Evolutionary conservation across 2,888 invertebrate genomes (phyloP).

Genomic region (Lapara coniferarum): DNA sequence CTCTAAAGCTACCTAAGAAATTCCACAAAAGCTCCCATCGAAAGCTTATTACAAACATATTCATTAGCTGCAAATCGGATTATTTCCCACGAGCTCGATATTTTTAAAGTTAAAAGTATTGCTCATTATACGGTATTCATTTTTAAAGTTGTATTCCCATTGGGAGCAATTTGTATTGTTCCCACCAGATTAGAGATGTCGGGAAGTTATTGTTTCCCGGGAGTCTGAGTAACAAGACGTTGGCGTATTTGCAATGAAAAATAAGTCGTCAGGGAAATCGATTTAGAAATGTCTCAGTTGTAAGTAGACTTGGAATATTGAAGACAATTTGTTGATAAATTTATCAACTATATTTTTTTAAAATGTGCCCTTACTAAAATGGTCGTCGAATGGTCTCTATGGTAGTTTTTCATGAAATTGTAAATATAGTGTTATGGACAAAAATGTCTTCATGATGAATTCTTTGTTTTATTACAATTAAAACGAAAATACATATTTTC

Average conservation of each 20-base stretch:
- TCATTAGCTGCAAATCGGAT: slow-evolving; percentile 14
- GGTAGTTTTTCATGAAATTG: not conserved
- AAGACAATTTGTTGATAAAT: not conserved
- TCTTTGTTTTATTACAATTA: too few species aligned
- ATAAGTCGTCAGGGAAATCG: not conserved
- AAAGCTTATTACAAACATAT: slow-evolving; percentile 4
- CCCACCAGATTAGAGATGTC: slow-evolving; percentile 37
- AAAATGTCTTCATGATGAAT: too few species aligned
- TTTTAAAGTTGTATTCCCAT: slow-evolving; percentile 44
- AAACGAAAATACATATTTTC: not conserved
- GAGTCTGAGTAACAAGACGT: slow-evolving; percentile 25
- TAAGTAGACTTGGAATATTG: slow-evolving; percentile 3
- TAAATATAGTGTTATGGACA: not conserved
- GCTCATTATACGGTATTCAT: slow-evolving; percentile 33
- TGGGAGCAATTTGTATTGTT: slow-evolving; percentile 43
- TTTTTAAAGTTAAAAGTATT: slow-evolving; percentile 33
- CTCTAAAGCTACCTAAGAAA: too few species aligned
- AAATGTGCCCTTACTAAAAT: too few species aligned
- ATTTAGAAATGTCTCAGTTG: not conserved
- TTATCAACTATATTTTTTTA: too few species aligned
- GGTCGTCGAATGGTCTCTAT: too few species aligned
- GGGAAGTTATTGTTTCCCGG: slow-evolving; percentile 28
- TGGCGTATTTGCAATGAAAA: slow-evolving; percentile 6
- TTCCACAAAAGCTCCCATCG: too few species aligned
- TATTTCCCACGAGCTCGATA: slow-evolving; percentile 19